These are phyloP conservation scores for Catostylus mosaicus DNA, from an alignment of 30 jellyfish, hydroid and myxozoan species.

Conservation along the genomic window DNA sequence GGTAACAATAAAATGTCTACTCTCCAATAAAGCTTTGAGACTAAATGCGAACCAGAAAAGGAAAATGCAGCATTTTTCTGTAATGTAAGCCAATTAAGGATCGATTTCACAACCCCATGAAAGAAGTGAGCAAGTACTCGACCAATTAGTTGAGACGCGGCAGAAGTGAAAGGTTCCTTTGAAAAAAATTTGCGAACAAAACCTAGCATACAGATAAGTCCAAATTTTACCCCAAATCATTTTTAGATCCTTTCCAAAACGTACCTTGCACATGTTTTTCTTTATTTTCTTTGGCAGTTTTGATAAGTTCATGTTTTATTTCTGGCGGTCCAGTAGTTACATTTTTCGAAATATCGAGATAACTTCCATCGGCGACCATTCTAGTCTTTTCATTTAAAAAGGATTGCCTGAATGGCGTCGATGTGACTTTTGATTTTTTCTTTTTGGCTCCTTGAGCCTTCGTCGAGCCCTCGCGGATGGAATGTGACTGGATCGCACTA, in stretches of 20 bases:
- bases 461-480: slow-evolving; percentile 31
- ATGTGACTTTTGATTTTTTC: slow-evolving; percentile 62
- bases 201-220: no score
- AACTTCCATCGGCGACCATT: slow-evolving; percentile 64
- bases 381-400: slow-evolving; percentile 62
- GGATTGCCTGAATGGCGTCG: slow-evolving; percentile 67
- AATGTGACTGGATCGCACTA: slow-evolving; percentile 60
- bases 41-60: no score
- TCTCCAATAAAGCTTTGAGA: no score
- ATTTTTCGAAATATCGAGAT: slow-evolving; percentile 32
- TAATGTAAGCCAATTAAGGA: no score
- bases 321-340: slow-evolving; percentile 15
- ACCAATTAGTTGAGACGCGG: no score
- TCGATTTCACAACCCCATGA: no score
- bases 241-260: neutral
- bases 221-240: no score
- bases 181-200: no score
- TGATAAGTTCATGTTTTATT: neutral
- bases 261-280: neutral
- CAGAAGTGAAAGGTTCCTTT: no score
- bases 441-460: slow-evolving; percentile 34
- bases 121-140: no score
- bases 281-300: slow-evolving; percentile 7
- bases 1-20: no score
- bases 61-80: no score